Evolutionary conservation across 2,888 invertebrate genomes (phyloP), one percentile per base, ranked within the genome.

Genomic region (Acleris sparsana): DNA sequence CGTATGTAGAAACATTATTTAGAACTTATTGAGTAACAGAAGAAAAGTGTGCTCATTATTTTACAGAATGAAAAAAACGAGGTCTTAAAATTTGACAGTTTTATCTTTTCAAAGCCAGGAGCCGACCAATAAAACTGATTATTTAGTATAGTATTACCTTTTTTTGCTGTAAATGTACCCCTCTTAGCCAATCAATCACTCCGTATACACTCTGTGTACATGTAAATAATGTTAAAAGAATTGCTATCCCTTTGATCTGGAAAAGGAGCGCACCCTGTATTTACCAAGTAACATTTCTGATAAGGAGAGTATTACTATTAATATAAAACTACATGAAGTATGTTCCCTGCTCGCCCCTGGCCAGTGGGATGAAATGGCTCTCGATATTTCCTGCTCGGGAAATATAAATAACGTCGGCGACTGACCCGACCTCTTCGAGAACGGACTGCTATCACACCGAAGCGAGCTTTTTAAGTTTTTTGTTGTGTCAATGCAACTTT

Each of bases 351-450:
- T 46, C 46, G 51, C 43, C 48, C 72, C 43, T 56, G 69, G 70
- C 72, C 68, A 63, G 68, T 56, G 62, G 67, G 71, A 75, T 78
- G 77, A 75, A 75, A 74, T 73, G 73, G 71, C 71, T 73, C 72
- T 74, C 75, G 71, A 76, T 75, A 74, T 55, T 59, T 64, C 70
- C 67, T 69, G 69, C 70, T 71, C 72, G 72, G 72, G 69, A 78
- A 77, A 78, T 78, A 80, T 78, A 79, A 80, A 80, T 80, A 80
- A 79, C 77, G 73, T 75, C 72, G 74, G 71, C 63, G 66, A 72
- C 75, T 76, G 77, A 79, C 77, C 76, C 74, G 69, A 70, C 67
- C 29, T 39, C 61, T 57, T 56, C 48, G 59, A 33, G 59, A n/a
- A 52, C 25, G 57, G 60, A 58, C 62, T 1, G 11, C 6, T 56